Evolutionary conservation across 2,113 vertebrate genomes (phyloP).

Genomic region (Ochotona curzoniae): DNA sequence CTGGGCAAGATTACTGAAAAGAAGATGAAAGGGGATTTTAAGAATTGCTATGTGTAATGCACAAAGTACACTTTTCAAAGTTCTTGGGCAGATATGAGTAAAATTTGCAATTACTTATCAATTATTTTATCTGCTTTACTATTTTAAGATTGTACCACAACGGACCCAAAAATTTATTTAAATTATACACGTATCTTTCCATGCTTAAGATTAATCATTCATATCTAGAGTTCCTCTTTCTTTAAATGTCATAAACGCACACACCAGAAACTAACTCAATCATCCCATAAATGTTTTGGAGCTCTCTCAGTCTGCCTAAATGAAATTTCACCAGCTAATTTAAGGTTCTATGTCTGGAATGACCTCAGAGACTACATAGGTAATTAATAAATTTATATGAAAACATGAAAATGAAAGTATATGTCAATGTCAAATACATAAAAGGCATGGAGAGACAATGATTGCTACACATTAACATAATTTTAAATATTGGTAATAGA

Average conservation of each 20-base stretch:
- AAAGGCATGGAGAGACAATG: not conserved
- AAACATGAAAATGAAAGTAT: conserved; percentile 42
- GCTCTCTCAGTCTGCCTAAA: conserved; percentile 10
- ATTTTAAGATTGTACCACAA: not conserved
- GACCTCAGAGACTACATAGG: conserved; percentile 9
- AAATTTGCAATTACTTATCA: conserved; percentile 21
- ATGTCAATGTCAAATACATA: conserved; percentile 2
- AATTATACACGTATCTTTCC: not conserved
- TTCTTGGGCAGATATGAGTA: not conserved
- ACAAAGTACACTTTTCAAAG: conserved; percentile 21
- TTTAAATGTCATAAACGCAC: not conserved
- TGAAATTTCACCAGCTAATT: conserved; percentile 32
- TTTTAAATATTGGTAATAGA: conserved; percentile 1
- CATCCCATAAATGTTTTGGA: not conserved
- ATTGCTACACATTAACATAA: not conserved
- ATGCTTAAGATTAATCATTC: not conserved
- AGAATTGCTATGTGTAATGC: not conserved
- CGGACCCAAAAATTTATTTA: not conserved
- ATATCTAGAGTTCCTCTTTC: not conserved
- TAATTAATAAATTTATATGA: conserved; percentile 45
- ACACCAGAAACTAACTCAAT: not conserved
- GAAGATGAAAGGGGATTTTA: not conserved
- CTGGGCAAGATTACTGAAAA: not conserved
- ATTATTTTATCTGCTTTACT: not conserved
- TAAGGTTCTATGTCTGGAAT: not conserved